A percentile compares a stretch with the other conserved stretches of the same genome.
phyloP scores from a whole-genome alignment of 30 jellyfish, hydroid and myxozoan genomes.

The Cassiopea xamachana region DNA sequence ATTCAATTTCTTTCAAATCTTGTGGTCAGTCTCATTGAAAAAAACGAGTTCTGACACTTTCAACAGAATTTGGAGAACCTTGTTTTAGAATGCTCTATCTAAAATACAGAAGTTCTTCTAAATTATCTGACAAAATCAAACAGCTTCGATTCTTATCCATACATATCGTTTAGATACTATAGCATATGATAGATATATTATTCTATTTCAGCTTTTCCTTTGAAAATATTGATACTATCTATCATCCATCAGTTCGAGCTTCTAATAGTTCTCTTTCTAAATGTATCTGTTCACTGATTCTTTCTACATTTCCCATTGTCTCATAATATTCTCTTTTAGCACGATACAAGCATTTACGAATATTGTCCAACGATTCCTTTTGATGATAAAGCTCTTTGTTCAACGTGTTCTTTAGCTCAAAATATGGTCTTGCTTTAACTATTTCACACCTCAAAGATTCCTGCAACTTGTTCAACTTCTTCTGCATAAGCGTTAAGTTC shows the following conservation, averaged over 20 bases:
- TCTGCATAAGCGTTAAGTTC: background rate
- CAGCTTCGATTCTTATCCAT: no score
- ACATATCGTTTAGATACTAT: no score
- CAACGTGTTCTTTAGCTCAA: slow-evolving; percentile 5
- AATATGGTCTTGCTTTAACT: slow-evolving; percentile 37
- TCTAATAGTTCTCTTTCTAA: slow-evolving; percentile 7
- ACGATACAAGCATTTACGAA: background rate
- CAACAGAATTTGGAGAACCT: no score
- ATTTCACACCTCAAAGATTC: background rate
- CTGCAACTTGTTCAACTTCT: slow-evolving; percentile 2
- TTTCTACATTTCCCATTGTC: slow-evolving; percentile 21
- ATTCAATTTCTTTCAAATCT: no score
- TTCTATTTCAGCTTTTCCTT: no score
- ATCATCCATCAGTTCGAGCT: background rate
- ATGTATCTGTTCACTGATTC: slow-evolving; percentile 36
- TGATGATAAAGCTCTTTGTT: slow-evolving; percentile 12
- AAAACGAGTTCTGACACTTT: no score
- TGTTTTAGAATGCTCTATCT: no score
- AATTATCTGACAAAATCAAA: no score
- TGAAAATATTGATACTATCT: background rate
- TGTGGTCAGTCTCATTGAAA: no score
- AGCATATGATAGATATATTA: no score
- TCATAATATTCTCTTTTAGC: slow-evolving; percentile 30
- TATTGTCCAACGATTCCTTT: background rate
- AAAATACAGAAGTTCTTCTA: no score